Conservation (phyloP, 2,113 vertebrate species). For the Chlorodrepanis virens region DNA sequence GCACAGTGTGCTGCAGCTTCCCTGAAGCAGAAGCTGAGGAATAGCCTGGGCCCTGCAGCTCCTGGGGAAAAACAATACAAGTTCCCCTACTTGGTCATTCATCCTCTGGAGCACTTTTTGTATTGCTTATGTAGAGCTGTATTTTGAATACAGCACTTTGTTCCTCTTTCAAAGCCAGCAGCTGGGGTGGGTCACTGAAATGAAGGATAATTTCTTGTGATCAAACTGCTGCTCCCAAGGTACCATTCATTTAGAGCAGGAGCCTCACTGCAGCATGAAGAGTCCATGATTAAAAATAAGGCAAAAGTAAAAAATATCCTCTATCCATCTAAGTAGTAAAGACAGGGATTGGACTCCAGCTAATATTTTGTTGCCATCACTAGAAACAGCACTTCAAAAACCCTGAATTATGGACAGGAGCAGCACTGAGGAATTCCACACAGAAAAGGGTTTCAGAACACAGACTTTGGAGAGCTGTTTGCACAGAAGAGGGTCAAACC, state of each 20-base stretch:
- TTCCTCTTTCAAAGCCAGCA: not conserved
- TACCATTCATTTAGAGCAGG: not conserved
- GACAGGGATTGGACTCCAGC: not conserved
- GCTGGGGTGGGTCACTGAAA: not conserved
- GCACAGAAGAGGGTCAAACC: not conserved
- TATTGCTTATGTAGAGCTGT: fast-evolving
- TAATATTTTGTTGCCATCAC: not conserved
- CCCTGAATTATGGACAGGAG: not conserved
- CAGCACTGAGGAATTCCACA: not conserved
- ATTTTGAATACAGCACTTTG: fast-evolving
- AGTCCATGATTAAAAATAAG: not conserved
- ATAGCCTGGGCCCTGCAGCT: constrained; percentile 75
- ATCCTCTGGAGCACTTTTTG: not conserved
- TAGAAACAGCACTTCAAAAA: not conserved
- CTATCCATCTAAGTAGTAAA: not conserved
- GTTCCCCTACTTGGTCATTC: not conserved
- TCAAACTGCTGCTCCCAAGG: not conserved
- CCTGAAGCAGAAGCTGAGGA: not conserved
- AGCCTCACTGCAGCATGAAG: not conserved
- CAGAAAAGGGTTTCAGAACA: not conserved
- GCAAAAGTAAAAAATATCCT: not conserved
- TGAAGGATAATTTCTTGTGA: fast-evolving
- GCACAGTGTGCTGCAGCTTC: not conserved
- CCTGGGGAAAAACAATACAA: constrained; percentile 58
- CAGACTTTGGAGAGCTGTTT: not conserved